Evolutionary conservation across 2,888 invertebrate species (phyloP).

Genomic region (Polydesmus complanatus): DNA sequence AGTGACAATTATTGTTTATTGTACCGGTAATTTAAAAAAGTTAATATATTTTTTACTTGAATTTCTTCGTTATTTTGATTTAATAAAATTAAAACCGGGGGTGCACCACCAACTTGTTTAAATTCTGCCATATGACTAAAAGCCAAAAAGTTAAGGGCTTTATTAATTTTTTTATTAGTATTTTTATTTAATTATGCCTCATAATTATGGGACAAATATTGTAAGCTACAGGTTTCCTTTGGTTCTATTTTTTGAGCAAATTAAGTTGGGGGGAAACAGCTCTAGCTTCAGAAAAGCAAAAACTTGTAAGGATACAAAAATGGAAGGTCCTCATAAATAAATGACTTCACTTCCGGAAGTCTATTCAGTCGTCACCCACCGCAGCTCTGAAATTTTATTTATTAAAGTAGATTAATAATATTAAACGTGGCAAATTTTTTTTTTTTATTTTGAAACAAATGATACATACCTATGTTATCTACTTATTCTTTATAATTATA

Average conservation of each 20-base stretch:
- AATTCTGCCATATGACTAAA: constrained; percentile 28
- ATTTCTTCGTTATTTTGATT: constrained; percentile 37
- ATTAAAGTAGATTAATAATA: neutral
- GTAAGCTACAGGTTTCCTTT: too few species aligned
- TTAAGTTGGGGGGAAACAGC: neutral
- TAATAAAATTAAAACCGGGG: constrained; percentile 26
- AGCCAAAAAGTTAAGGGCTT: constrained; percentile 4
- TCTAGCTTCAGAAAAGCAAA: neutral
- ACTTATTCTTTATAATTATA: too few species aligned
- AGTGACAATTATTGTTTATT: neutral
- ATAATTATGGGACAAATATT: too few species aligned
- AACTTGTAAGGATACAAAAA: constrained; percentile 32
- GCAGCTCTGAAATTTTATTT: constrained; percentile 29
- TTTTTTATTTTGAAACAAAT: too few species aligned
- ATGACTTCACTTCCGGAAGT: constrained; percentile 32
- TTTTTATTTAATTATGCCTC: too few species aligned
- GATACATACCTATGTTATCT: too few species aligned
- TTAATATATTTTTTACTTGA: constrained; percentile 32
- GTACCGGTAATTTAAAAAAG: neutral
- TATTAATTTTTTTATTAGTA: too few species aligned
- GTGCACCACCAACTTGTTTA: constrained; percentile 26
- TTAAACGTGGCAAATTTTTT: too few species aligned
- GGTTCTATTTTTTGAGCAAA: too few species aligned
- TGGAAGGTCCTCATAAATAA: constrained; percentile 31
- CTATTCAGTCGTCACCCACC: constrained; percentile 34